Evolutionary conservation across 2,797 vertebrate species (phyloP), one percentile per base, ranked within the genome.

Genomic region (Sebastes trivittatus): DNA sequence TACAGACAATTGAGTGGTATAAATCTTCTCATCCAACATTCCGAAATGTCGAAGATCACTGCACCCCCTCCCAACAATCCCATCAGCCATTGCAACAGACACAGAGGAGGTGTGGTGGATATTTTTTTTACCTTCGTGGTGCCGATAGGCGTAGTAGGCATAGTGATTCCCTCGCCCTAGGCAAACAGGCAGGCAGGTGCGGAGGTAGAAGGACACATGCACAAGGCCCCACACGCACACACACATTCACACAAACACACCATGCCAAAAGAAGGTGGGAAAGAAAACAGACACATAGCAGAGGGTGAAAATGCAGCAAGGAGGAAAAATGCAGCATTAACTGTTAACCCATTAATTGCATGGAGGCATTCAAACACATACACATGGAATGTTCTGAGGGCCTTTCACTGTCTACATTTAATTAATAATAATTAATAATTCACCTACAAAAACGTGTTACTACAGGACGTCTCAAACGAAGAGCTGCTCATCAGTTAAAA

Each of bases 81-180:
- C 83, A 74, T 75, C 59, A 77, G 66, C 79, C 81, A 62, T 11
- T 62, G 55, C 22, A 85, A 87, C 61, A 88, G 67, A 90, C 72
- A 88, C 72, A 83, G 60, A 85, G 61, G 75, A 75, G 55, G 81
- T 80, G 86, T 78, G 66, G 74, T 67, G 71, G 72, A 36, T 27
- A 2, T 16, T 61, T 54, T 1, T 16, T 76, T 99, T 99, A 99
- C 98, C 98, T 99, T 98, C 97, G 0, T 96, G 96, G 93, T 97
- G 85, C 93, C 97, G 97, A 96, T 96, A 98, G 96, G 93, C 94
- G 97, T 97, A 97, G 98, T 96, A 98, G 97, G 97, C 97, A 98
- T 97, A 98, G 97, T 98, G 98, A 96, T 96, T 97, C 96, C 98
- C 97, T 96, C 97, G 97, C 95, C 98, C 98, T 99, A 96, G 95